Conservation (phyloP, 1,140 invertebrate species). For the Temnothorax nylanderi region DNA sequence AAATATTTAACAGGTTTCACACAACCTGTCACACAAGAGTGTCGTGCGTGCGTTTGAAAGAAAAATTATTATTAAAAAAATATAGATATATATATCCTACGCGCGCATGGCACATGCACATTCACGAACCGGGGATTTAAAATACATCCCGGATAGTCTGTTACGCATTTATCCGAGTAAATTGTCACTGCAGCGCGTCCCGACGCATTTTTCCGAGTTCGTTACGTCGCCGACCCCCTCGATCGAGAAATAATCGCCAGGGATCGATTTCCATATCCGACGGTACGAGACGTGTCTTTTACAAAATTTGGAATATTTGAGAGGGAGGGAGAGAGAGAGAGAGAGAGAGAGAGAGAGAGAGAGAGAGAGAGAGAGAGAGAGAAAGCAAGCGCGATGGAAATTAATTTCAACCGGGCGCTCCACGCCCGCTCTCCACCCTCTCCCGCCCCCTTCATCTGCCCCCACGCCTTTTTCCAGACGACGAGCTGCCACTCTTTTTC, state of each 20-base stretch:
- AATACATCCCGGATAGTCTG: neutral
- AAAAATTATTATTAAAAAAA: conserved; percentile 38
- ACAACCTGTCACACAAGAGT: neutral
- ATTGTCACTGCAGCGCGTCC: neutral
- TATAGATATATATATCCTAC: neutral
- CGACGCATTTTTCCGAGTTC: neutral
- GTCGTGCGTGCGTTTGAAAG: conserved; percentile 10
- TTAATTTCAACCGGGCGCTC: conserved; percentile 21
- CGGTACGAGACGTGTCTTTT: neutral
- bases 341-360: neutral
- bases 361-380: neutral
- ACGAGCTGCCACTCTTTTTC: conserved; percentile 29
- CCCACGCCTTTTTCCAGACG: neutral
- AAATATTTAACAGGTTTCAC: conserved; percentile 33
- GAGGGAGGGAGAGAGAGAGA: conserved; percentile 14
- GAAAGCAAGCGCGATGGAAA: neutral
- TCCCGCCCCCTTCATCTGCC: neutral
- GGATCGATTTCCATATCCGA: conserved; percentile 9
- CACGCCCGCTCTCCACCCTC: neutral
- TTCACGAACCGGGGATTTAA: neutral
- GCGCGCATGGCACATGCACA: neutral
- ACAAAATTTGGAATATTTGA: conserved; percentile 17
- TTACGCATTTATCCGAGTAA: conserved; percentile 8
- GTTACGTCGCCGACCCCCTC: neutral
- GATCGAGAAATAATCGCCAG: conserved; percentile 3